phyloP scores from a whole-genome alignment of 1,140 invertebrate species.

The Mactra quadrangularis region DNA sequence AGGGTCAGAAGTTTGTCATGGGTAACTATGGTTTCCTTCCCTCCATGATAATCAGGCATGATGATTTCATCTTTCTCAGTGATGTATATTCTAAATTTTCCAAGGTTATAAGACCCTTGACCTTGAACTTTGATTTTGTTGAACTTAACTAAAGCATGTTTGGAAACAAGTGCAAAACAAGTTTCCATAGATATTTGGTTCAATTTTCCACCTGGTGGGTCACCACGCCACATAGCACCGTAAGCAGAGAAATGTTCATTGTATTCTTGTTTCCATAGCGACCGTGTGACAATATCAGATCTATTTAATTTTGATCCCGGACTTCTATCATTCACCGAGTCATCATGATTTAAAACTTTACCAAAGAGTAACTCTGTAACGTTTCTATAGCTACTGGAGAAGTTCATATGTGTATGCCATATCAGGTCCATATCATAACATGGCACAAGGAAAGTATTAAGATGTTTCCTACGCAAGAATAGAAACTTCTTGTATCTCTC shows the following conservation, averaged over 20 bases:
- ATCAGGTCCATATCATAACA: constrained; percentile 85
- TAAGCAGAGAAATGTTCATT: constrained; percentile 70
- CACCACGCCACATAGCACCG: constrained; percentile 78
- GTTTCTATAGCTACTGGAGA: constrained; percentile 78
- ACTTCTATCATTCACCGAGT: constrained; percentile 82
- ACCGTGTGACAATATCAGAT: constrained; percentile 62
- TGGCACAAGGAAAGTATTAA: constrained; percentile 83
- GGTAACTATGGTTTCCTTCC: constrained; percentile 36
- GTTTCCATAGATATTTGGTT: constrained; percentile 20
- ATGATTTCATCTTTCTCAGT: constrained; percentile 11
- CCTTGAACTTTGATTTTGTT: constrained; percentile 18
- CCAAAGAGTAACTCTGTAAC: constrained; percentile 82
- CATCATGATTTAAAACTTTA: constrained; percentile 81
- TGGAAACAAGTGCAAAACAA: constrained; percentile 3
- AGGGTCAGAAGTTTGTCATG: constrained; percentile 39
- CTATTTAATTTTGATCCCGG: constrained; percentile 77
- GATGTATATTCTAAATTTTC: constrained; percentile 29
- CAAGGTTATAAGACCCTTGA: neutral
- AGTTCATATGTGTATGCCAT: constrained; percentile 84
- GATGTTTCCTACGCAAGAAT: constrained; percentile 81
- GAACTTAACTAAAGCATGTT: constrained; percentile 19
- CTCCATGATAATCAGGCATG: neutral
- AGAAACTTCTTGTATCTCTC: constrained; percentile 83
- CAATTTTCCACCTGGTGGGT: constrained; percentile 67
- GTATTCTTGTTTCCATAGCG: constrained; percentile 68